These are phyloP conservation scores for Lamprologus speciosus DNA, from an alignment of 2,113 vertebrate genomes.

Conservation along the genomic window DNA sequence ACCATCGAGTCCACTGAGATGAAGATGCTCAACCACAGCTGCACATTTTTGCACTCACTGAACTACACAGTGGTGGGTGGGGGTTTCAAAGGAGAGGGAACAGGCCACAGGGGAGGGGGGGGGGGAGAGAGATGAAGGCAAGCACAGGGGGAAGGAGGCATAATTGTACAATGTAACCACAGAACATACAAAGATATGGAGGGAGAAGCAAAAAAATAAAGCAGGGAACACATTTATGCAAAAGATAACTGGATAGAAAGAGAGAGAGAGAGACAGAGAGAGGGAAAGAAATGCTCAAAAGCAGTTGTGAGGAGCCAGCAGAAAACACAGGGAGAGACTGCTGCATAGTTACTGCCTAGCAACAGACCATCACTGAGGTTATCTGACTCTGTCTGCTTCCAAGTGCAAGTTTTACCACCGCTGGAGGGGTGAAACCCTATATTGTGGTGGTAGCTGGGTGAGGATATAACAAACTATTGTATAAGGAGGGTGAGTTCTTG, in stretches of 20 bases:
- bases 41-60: constrained; percentile 39
- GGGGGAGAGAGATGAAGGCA: neutral
- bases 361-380: constrained; percentile 56
- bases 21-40: constrained; percentile 20
- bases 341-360: constrained; percentile 74
- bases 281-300: neutral
- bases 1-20: neutral
- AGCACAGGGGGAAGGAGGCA: neutral
- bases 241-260: neutral
- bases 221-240: neutral
- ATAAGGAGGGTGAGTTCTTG: neutral
- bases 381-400: constrained; percentile 38
- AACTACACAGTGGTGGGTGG: constrained; percentile 30
- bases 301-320: neutral
- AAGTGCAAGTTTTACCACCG: constrained; percentile 35
- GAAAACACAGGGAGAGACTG: constrained; percentile 31
- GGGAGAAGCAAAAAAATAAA: neutral
- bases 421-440: neutral
- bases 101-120: neutral
- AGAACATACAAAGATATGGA: neutral
- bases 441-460: neutral
- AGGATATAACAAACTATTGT: neutral
- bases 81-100: neutral
- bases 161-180: neutral
- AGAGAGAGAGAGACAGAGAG: neutral